phyloP scores from a whole-genome alignment of 2,113 vertebrate genomes.

The Coreoperca whiteheadi region DNA sequence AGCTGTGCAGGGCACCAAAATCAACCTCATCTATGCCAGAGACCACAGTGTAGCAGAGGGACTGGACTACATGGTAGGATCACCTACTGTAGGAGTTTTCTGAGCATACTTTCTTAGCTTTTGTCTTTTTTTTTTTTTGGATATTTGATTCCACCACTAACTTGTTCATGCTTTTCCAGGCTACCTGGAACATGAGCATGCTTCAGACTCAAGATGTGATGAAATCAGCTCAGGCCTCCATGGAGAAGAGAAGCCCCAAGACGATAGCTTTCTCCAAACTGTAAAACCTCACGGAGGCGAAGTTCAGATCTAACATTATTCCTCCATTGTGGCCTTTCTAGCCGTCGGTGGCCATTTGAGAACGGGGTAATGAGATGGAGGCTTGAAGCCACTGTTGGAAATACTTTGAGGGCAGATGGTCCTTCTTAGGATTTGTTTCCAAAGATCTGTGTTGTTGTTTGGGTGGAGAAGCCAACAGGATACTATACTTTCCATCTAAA shows the following conservation, averaged over 20 bases:
- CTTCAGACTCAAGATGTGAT: constrained; percentile 89
- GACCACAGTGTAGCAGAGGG: constrained; percentile 87
- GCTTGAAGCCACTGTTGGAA: background rate
- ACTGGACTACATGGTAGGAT: constrained; percentile 84
- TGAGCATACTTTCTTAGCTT: too few species aligned
- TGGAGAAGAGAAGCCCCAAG: constrained; percentile 89
- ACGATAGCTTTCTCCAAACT: constrained; percentile 85
- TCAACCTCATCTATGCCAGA: constrained; percentile 90
- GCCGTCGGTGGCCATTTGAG: background rate
- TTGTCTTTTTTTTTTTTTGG: too few species aligned
- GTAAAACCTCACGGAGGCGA: constrained; percentile 59
- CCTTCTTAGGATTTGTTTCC: background rate
- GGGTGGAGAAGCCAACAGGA: background rate
- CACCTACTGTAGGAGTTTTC: too few species aligned
- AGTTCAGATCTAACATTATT: background rate
- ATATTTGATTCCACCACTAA: background rate
- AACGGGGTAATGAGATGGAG: background rate
- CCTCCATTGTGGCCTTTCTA: background rate
- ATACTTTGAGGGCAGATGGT: background rate
- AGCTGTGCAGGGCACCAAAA: constrained; percentile 91
- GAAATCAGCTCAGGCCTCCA: constrained; percentile 86
- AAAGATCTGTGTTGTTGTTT: background rate
- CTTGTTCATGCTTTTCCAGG: constrained; percentile 64
- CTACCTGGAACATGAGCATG: constrained; percentile 95
- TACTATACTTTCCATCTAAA: background rate